Evolutionary conservation across 2,888 invertebrate species (phyloP), one percentile per base, ranked within the genome.

Genomic region (Calliphora vomitoria): DNA sequence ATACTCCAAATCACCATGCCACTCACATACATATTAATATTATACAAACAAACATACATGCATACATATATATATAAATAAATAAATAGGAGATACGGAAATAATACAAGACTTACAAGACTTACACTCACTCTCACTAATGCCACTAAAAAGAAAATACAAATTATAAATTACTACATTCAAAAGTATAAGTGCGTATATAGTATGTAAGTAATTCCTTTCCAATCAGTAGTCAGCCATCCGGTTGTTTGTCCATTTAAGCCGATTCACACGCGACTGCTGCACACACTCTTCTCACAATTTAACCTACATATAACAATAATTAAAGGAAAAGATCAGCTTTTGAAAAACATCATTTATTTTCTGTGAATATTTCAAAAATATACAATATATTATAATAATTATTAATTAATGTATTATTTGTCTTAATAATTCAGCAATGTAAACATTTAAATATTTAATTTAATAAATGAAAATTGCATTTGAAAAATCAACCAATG

Each of bases 281-380:
- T 55, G 18, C 31, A 55, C 64, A 53, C 20, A 55, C 18, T 20
- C 18, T 25, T 53, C 10, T 55, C 15, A 55, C 20, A 55, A 55
- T 55, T 20, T 18, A 55, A 55, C n/a, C n/a, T n/a, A n/a, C 55
- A 55, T 64, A n/a, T 50, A 68, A 74, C 38, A 58, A 78, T 53
- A 78, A 82, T 50, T 64, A 5, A 74, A 38, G 13, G 18, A 64
- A 72, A 41, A 50, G 41, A 66, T 80, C 53, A 47, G 69, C 69
- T 71, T 71, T 80, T 64, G n/a, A 79, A 75, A 85, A 69, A 55
- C 11, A 69, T 68, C 58, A 53, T 74, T 55, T 74, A 76, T 62
- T 83, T 76, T 80, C 79, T 86, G 86, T 83, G 82, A 86, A 86
- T 86, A 83, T 75, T 62, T 74, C 10, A 69, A 82, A 79, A 78